phyloP scores from a whole-genome alignment of 1,140 invertebrate species.

The Calephelis nemesis region DNA sequence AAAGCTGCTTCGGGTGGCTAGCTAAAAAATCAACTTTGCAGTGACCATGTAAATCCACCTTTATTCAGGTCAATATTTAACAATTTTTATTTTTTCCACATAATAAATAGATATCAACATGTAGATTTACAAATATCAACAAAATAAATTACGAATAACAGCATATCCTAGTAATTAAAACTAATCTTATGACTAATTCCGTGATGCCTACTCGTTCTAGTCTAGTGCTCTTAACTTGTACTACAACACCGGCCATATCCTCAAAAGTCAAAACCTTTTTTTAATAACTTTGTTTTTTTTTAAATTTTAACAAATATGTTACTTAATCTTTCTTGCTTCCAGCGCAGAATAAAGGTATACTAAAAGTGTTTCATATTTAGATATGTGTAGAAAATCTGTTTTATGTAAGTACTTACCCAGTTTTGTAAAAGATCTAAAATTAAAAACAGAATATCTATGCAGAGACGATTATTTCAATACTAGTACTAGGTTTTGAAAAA shows the following conservation, averaged over 20 bases:
- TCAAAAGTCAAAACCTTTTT: background rate
- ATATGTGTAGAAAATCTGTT: too few relatives aligned
- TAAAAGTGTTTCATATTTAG: too few relatives aligned
- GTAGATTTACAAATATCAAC: constrained; percentile 79
- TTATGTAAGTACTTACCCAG: too few relatives aligned
- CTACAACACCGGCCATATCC: constrained; percentile 53
- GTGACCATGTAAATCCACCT: background rate
- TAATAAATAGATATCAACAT: constrained; percentile 79
- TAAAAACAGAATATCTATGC: too few relatives aligned
- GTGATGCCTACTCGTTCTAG: constrained; percentile 59
- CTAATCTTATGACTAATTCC: constrained; percentile 62
- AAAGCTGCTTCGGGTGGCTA: background rate
- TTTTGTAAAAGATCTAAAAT: too few relatives aligned
- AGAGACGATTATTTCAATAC: too few relatives aligned
- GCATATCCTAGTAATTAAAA: constrained; percentile 71
- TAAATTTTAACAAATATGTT: background rate
- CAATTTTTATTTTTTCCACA: constrained; percentile 75
- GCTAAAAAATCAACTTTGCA: background rate
- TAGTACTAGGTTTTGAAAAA: too few relatives aligned
- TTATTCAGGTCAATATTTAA: constrained; percentile 55
- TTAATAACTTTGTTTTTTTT: background rate
- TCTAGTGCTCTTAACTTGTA: constrained; percentile 69
- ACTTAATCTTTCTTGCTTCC: background rate
- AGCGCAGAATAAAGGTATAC: too few relatives aligned
- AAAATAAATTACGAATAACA: constrained; percentile 79